Base-by-base conservation (phyloP, 2,113 vertebrate species). In the Pogona vitticeps region DNA sequence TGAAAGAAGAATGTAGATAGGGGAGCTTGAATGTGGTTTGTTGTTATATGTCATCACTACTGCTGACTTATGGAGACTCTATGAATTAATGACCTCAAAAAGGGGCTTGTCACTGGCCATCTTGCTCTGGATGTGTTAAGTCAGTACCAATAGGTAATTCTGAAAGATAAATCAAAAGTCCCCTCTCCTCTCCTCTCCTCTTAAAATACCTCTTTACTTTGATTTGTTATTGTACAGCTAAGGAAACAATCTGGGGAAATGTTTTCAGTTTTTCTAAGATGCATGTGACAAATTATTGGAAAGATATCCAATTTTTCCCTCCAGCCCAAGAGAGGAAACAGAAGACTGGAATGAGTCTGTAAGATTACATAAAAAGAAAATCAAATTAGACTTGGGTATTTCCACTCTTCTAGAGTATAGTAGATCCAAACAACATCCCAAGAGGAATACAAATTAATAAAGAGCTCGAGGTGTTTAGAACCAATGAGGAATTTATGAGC, bases 381-480 rank as follows among this genome's bases (percentile, higher is more conserved):
- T 76, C 40, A 67, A 42, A 76, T 76, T 65, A 76, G 26, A n/a
- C 21, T 73, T 21, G 63, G 40, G 28, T 84, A 40, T 18, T 52
- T 76, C 18, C 21, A 52, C 20, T 84, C 72, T 84, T 52, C 31
- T 36, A 6, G 59, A 67, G 38, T n/a, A 84, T 61, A 65, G 83
- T 33, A 76, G 82, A 65, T 75, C 81, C 59, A 73, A 83, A 75
- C 52, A 33, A n/a, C 31, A 83, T 75, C 81, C 33, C 81, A 38
- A 42, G 56, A 84, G 82, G 61, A 76, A 65, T 76, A 52, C 40
- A 76, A 65, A 84, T 84, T 46, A 84, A 76, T 59, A 84, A 46
- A 63, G 6, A 84, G 13, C 72, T 63, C 23, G 59, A 31, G 40
- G 46, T 61, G 71, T n/a, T 84, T 84, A 73, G 26, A 63, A 75